phyloP scores from a whole-genome alignment of 1,140 invertebrate genomes.

The Macrocentrus cingulum region DNA sequence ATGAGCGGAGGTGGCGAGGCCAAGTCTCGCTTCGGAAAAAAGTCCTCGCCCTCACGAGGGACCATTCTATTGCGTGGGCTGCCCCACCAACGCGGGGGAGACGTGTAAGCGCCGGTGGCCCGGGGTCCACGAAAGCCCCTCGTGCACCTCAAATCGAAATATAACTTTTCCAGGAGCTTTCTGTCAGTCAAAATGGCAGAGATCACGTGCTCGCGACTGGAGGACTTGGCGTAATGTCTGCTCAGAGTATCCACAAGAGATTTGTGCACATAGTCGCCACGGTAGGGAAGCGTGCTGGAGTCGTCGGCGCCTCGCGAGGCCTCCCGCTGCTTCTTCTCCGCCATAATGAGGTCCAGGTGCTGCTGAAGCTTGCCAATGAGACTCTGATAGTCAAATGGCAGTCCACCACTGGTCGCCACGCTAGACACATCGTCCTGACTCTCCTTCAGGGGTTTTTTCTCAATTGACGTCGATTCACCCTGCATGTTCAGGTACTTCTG shows the following conservation, averaged over 20 bases:
- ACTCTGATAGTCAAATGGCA: slow-evolving; percentile 64
- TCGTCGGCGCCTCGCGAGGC: slow-evolving; percentile 9
- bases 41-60: slow-evolving; percentile 10
- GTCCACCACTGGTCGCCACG: slow-evolving; percentile 26
- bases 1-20: slow-evolving; percentile 68
- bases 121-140: slow-evolving; percentile 65
- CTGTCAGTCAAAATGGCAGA: slow-evolving; percentile 71
- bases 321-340: slow-evolving; percentile 38
- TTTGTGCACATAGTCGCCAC: slow-evolving; percentile 65
- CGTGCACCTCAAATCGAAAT: slow-evolving; percentile 71
- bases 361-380: slow-evolving; percentile 67
- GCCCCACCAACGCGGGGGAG: slow-evolving; percentile 51
- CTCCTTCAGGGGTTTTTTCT: too few species aligned
- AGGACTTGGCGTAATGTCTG: slow-evolving; percentile 67
- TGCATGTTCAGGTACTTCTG: slow-evolving; percentile 67
- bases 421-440: too few species aligned
- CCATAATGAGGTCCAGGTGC: slow-evolving; percentile 62
- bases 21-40: slow-evolving; percentile 37
- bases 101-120: slow-evolving; percentile 52
- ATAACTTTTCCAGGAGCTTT: slow-evolving; percentile 70
- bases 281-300: slow-evolving; percentile 43
- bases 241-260: slow-evolving; percentile 66
- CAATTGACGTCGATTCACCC: slow-evolving; percentile 44
- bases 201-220: slow-evolving; percentile 68
- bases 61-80: slow-evolving; percentile 44